Evolutionary conservation across 1,140 invertebrate species (phyloP), one percentile per base, ranked within the genome.

Genomic region (Steinernema khuongi): DNA sequence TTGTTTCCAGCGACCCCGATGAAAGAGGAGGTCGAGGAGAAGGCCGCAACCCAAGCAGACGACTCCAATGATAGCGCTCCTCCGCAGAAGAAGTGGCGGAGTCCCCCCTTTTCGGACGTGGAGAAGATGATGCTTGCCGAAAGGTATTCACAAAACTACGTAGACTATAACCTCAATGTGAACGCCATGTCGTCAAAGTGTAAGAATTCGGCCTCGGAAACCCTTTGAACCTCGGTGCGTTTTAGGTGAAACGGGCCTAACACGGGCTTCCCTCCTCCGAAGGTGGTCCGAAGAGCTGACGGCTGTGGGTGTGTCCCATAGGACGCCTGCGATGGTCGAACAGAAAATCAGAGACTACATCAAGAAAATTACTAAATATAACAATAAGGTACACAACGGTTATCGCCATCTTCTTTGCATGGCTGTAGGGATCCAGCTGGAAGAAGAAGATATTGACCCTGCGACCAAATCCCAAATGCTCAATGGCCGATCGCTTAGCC

Each of bases 11-110:
- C 11, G 11, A 60, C 50, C 50, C 50, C 50, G 50, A 60, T 60
- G 50, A 60, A 60, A 22, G 50, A 60, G 50, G 50, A 60, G 26
- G 50, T 60, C 50, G 50, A 60, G 50, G 50, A 60, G 50, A 60
- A 60, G 50, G 4, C 50, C 14, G 26, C 50, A n/a, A n/a, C 50
- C 14, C 50, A 14, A 7, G 50, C 14, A 22, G 50, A 60, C 50
- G 50, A 60, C 26, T 60, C 50, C 14, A 60, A 60, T 26, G 50
- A 60, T 4, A 60, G 50, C 22, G 50, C 50, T 17, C 50, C 50
- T 60, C 50, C 50, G 22, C 50, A 60, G 50, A 60, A 60, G 50
- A 60, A 60, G 50, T 60, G 50, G 50, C 50, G 50, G 50, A 60
- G 50, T 60, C 50, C 50, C 4, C 50, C 50, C 14, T 60, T 60